Base-by-base conservation (phyloP, 2,113 vertebrate species). In the Semnornis frantzii region DNA sequence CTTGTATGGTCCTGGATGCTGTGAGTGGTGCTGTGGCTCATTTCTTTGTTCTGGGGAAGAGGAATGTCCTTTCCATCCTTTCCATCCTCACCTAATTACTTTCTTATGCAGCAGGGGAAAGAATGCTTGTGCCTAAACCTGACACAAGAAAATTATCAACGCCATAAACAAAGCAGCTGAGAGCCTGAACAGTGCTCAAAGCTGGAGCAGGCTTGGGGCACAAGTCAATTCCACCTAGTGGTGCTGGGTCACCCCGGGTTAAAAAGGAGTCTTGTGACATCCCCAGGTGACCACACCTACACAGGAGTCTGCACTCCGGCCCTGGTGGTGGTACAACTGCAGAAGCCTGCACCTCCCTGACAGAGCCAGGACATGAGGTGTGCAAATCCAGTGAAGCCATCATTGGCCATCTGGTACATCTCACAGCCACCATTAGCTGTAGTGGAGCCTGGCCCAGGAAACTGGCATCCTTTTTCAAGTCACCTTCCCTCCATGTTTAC, bases 21-120 rank as follows among this genome's bases (percentile, higher is more conserved):
- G 10, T 34, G 17, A 95, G 30, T 25, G 39, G 37, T 80, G 74
- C 69, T 24, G 0, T 65, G 63, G 77, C 70, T 94, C 18, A 2
- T 90, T 93, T 78, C 88, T 96, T 93, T 97, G 75, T 95, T 97
- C 92, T 95, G 62, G 85, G 65, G 71, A 92, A 84, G 80, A 91
- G 65, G 76, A 96, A 96, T 87, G 92, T 93, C 91, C 70, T 95
- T 94, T 94, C 81, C 74, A 75, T 93, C 91, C 70, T 95, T 94
- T 94, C 81, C 74, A 75, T 94, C 85, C 84, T 95, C 68, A 93
- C 68, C 93, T 97, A 97, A 97, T 95, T 97, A 84, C 79, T 97
- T 97, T 96, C 95, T 97, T 82, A 93, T 97, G 96, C 93, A 96
- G 95, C 86, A 90, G 65, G 93, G 93, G 97, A 95, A 96, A 94